These are phyloP conservation scores for Aythya baeri DNA, from an alignment of 2,113 vertebrate species.

Conservation along the genomic window DNA sequence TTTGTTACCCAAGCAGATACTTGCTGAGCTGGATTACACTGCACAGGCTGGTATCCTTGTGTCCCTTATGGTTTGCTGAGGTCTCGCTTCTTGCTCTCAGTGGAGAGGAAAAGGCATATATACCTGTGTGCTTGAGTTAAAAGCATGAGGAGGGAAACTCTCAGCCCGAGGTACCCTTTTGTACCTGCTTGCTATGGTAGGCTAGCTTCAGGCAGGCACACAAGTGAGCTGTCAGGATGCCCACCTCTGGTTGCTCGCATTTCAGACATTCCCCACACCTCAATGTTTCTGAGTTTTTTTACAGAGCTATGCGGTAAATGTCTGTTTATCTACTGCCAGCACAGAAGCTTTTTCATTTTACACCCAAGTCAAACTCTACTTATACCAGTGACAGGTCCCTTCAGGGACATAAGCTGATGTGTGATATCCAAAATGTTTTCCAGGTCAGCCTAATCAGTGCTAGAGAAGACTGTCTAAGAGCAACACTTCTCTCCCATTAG, in stretches of 20 bases:
- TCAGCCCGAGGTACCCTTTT: neutral
- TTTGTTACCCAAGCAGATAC: neutral
- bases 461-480: neutral
- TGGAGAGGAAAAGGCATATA: neutral
- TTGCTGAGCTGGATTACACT: neutral
- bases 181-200: neutral
- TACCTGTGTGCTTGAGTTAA: neutral
- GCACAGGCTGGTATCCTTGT: neutral
- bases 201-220: neutral
- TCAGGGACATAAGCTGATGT: neutral
- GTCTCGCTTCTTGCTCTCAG: neutral
- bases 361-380: neutral
- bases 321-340: neutral
- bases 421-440: neutral
- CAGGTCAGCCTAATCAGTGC: neutral
- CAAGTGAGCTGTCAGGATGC: neutral
- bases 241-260: neutral
- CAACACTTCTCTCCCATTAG: neutral
- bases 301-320: neutral
- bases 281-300: neutral
- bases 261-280: neutral
- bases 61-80: neutral
- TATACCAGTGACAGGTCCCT: neutral
- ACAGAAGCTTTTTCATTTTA: neutral
- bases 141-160: neutral